Conservation (phyloP, 2,888 invertebrate species). For the Clivina fossor region DNA sequence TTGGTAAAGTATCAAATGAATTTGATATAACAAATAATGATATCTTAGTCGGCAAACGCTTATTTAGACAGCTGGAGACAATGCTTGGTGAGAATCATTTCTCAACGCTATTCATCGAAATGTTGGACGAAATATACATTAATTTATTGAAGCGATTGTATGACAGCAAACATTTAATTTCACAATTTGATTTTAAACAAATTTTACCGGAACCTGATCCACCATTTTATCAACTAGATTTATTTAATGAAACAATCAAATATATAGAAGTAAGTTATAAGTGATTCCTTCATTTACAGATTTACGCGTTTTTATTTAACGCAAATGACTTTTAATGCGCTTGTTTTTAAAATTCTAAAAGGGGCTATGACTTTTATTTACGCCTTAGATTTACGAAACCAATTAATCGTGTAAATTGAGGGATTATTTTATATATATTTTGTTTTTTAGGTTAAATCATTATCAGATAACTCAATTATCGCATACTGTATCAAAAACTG, state of each 20-base stretch:
- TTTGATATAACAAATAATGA: slow-evolving; percentile 43
- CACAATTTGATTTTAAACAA: slow-evolving; percentile 47
- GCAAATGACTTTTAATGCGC: no score
- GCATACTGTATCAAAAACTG: slow-evolving; percentile 45
- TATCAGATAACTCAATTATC: no score
- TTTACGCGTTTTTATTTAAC: no score
- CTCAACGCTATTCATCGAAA: slow-evolving; percentile 50
- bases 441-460: no score
- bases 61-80: slow-evolving; percentile 44
- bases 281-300: no score
- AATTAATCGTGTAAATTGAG: no score
- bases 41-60: slow-evolving; percentile 43
- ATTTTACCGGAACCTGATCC: slow-evolving; percentile 49
- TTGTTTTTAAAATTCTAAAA: no score
- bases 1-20: slow-evolving; percentile 41
- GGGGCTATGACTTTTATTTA: no score
- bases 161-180: slow-evolving; percentile 49
- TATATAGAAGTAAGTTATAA: slow-evolving; percentile 54
- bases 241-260: slow-evolving; percentile 53
- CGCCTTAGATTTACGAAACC: no score
- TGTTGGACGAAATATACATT: slow-evolving; percentile 53
- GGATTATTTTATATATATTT: no score
- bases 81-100: slow-evolving; percentile 43
- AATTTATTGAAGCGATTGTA: slow-evolving; percentile 50
- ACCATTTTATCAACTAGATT: slow-evolving; percentile 52